Percentiles rank a stretch among this genome's conserved stretches.
Conservation (phyloP, 2,888 invertebrate genomes). For the Hirtodrosophila duncani region DNA sequence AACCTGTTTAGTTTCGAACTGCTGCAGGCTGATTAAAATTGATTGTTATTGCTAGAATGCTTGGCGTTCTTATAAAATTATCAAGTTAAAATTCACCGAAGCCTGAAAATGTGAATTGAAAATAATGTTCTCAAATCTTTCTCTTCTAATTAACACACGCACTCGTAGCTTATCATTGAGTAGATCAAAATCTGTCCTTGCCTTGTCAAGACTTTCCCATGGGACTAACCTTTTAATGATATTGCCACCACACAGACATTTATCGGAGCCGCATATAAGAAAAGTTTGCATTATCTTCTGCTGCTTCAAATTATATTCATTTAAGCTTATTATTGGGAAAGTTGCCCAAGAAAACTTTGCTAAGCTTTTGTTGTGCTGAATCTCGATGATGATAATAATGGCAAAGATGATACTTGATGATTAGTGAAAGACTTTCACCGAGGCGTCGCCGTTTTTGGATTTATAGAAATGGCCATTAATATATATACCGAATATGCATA, state of each 20-base stretch:
- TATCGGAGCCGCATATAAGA: constrained; percentile 55
- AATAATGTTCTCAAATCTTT: too few relatives aligned
- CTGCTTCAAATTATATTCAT: constrained; percentile 51
- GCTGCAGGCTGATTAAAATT: too few relatives aligned
- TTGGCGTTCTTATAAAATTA: too few relatives aligned
- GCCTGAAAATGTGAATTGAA: too few relatives aligned
- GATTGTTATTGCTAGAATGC: too few relatives aligned
- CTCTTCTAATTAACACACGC: too few relatives aligned
- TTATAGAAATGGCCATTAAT: constrained; percentile 64
- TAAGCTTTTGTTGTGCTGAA: constrained; percentile 69
- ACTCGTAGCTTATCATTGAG: too few relatives aligned
- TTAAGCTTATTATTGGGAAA: constrained; percentile 71
- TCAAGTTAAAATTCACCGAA: too few relatives aligned
- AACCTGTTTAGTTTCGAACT: too few relatives aligned
- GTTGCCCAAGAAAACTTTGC: constrained; percentile 55
- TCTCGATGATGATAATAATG: constrained; percentile 33
- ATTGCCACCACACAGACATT: constrained; percentile 37
- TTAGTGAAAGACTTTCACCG: constrained; percentile 30
- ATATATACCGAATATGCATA: constrained; percentile 53
- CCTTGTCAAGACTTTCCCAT: too few relatives aligned
- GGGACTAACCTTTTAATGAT: constrained; percentile 40
- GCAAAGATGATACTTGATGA: constrained; percentile 13
- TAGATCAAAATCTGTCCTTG: too few relatives aligned
- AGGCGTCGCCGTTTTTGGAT: constrained; percentile 40
- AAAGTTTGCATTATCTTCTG: constrained; percentile 22